These are phyloP conservation scores for Apocrypta bakeri DNA, from an alignment of 1,140 invertebrate species.

Conservation along the genomic window DNA sequence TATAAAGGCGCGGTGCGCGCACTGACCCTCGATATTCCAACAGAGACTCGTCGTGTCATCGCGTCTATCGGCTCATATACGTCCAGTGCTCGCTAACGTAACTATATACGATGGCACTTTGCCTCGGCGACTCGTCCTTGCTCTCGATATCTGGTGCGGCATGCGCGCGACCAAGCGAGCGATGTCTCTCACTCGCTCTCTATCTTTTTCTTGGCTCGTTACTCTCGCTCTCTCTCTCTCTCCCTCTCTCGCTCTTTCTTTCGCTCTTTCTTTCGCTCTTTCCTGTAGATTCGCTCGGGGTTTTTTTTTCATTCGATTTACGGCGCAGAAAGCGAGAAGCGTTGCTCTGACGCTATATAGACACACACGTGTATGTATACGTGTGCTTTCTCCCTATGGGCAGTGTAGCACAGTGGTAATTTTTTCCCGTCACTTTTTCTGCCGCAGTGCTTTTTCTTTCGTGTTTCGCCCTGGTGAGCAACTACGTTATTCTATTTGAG, in stretches of 20 bases:
- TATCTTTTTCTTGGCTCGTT: neutral
- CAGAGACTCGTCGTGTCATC: neutral
- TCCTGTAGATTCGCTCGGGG: neutral
- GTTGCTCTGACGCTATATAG: neutral
- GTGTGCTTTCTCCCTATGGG: neutral
- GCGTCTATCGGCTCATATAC: too few species aligned
- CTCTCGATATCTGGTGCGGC: slow-evolving; percentile 25
- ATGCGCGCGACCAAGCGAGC: neutral
- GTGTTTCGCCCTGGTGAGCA: neutral
- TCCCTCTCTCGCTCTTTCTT: neutral
- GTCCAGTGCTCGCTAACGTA: too few species aligned
- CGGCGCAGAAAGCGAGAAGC: neutral
- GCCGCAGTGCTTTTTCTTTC: neutral
- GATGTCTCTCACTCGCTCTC: slow-evolving; percentile 4
- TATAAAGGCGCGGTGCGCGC: too few species aligned
- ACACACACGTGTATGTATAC: too few species aligned
- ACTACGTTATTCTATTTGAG: neutral
- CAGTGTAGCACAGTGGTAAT: neutral
- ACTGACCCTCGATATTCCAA: slow-evolving; percentile 5
- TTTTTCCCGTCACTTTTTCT: neutral
- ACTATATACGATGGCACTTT: slow-evolving; percentile 22
- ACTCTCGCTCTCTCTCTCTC: neutral
- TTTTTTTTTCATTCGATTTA: slow-evolving; percentile 3
- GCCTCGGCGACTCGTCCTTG: slow-evolving; percentile 33
- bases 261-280: neutral